Evolutionary conservation across 2,113 vertebrate species (phyloP), one percentile per base, ranked within the genome.

Genomic region (Hylia prasina): DNA sequence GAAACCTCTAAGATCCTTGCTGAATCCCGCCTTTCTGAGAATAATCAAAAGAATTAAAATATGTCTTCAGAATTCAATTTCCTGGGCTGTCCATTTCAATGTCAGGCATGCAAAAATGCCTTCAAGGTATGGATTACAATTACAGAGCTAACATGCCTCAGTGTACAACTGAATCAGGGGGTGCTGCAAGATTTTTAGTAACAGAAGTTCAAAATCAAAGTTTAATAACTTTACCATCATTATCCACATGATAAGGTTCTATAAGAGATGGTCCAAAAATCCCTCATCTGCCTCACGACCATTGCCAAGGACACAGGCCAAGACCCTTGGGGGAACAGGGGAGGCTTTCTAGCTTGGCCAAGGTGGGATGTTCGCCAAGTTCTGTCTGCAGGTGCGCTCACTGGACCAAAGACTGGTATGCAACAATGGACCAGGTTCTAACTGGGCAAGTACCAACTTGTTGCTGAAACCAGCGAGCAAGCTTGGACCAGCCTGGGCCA

Each of bases 201-300:
- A 94, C 61, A 90, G 73, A 93, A 87, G 54, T 91, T 94, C 76
- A 91, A 92, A 96, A 96, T 86, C 79, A 90, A 97, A 96, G 82
- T 95, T 80, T n/a, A n/a, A n/a, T n/a, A n/a, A 91, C 82, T 93
- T 83, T 96, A 85, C 50, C 39, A 69, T 90, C 89, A 96, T 97
- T 94, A 95, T 89, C 88, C 78, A 54, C 35, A 81, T 44, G 70
- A 42, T 84, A 93, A 91, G 61, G 54, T n/a, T n/a, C n/a, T n/a
- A n/a, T n/a, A n/a, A n/a, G n/a, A n/a, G n/a, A n/a, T n/a, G n/a
- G n/a, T n/a, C n/a, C n/a, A n/a, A n/a, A n/a, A n/a, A n/a, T n/a
- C n/a, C n/a, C n/a, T n/a, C n/a, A n/a, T n/a, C n/a, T n/a, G n/a
- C n/a, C n/a, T n/a, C n/a, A n/a, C n/a, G n/a, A n/a, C n/a, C n/a